A percentile compares a stretch with the other conserved stretches of the same genome.
Conservation (phyloP, 2,888 invertebrate genomes). For the Temnothorax rugatulus region DNA sequence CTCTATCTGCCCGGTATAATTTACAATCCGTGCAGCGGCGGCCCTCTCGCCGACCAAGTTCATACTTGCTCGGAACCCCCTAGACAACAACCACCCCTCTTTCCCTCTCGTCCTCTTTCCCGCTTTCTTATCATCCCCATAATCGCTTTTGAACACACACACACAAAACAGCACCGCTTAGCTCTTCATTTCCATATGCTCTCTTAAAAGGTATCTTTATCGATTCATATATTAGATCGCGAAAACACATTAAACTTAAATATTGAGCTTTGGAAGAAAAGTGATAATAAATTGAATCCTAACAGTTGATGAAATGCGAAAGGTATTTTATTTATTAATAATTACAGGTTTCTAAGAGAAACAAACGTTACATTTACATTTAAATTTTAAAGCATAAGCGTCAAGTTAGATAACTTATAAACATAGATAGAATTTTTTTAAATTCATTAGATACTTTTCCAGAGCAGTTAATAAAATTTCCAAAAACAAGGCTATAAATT, state of each 20-base stretch:
- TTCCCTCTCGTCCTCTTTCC: conserved; percentile 43
- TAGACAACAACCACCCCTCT: conserved; percentile 40
- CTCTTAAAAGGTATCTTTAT: background rate
- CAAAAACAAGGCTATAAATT: background rate
- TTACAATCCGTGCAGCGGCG: conserved; percentile 78
- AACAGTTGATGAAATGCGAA: background rate
- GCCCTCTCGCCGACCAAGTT: conserved; percentile 66
- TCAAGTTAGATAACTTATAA: background rate
- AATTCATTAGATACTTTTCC: background rate
- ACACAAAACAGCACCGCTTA: conserved; percentile 2
- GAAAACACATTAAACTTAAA: background rate
- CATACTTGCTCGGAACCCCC: conserved; percentile 53
- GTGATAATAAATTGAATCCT: background rate
- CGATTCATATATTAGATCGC: background rate
- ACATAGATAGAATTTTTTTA: background rate
- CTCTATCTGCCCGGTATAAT: conserved; percentile 83
- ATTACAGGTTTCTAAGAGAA: background rate
- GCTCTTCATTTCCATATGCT: conserved; percentile 37
- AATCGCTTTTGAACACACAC: conserved; percentile 10
- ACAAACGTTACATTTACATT: background rate
- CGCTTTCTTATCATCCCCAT: conserved; percentile 29
- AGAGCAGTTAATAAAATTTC: background rate
- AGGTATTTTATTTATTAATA: background rate
- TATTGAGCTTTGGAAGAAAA: background rate
- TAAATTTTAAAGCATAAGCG: background rate